Conservation (phyloP, 2,797 vertebrate genomes). For the Crocidura indochinensis region DNA sequence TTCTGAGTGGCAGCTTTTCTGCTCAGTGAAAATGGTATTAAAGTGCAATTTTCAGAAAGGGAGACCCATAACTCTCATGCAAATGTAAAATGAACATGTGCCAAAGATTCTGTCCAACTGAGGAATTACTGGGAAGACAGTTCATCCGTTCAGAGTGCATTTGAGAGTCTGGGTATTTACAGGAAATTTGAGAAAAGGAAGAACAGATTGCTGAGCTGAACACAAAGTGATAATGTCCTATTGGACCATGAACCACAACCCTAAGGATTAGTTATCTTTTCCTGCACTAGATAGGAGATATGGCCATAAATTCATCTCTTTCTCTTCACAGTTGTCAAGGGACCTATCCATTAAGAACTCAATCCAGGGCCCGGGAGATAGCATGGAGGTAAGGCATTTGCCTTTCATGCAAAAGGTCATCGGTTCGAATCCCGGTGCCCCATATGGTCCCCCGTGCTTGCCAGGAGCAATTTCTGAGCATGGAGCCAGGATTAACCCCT, state of each 20-base stretch:
- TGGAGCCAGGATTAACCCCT: no score
- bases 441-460: no score
- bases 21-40: conserved; percentile 41
- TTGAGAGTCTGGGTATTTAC: conserved; percentile 7
- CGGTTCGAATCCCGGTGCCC: no score
- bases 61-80: conserved; percentile 27
- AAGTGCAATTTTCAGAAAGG: conserved; percentile 62
- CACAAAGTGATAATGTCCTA: neutral
- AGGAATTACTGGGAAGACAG: neutral
- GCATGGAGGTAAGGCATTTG: no score
- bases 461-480: no score
- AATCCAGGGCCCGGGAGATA: neutral
- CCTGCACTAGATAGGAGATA: neutral
- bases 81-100: conserved; percentile 50
- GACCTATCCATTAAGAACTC: neutral
- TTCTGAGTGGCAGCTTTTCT: conserved; percentile 32
- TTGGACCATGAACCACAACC: neutral
- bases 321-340: neutral
- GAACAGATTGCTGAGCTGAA: neutral
- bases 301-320: neutral
- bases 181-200: conserved; percentile 11
- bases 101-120: conserved; percentile 36
- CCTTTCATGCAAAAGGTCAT: no score
- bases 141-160: conserved; percentile 28
- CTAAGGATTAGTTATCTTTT: conserved; percentile 25